Base-by-base conservation (phyloP, 2,113 vertebrate species). In the Ammodytes dubius region DNA sequence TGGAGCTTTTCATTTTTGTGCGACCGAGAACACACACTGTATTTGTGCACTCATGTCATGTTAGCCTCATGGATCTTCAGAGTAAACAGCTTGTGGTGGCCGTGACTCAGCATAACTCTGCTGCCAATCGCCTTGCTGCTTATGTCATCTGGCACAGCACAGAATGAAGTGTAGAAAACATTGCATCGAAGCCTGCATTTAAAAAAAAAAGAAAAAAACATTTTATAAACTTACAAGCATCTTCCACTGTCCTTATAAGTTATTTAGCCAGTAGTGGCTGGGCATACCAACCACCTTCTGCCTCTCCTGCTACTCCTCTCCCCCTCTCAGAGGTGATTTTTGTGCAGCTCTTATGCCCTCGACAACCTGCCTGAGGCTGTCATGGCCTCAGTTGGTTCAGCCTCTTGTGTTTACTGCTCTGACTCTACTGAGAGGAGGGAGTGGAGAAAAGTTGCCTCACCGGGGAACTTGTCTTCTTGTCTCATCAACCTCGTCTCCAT, bases 311-410 rank as follows among this genome's bases (percentile, higher is more conserved):
- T 59, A 40, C 46, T 35, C n/a, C 4, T 53, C 15, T 56, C 43
- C 49, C 11, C 43, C 49, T 78, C 68, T 63, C 68, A 42, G 37
- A 65, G 47, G 67, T 72, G 70, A 70, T 71, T 80, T 27, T n/a
- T 65, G 69, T 54, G 66, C 79, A 73, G 69, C 74, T 49, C 68
- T 75, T 27, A 58, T 70, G 69, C 81, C 83, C 74, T 82, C 40
- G 1, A 46, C 71, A 72, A 40, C 54, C 12, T 4, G 85, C 89
- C 89, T 70, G 47, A 17, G 91, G 88, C 89, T 87, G 73, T 86
- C 83, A 70, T 83, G 70, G 69, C 74, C 86, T 82, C 84, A 75
- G 82, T 88, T 54, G 12, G 2, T 63, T 63, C 40, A n/a, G 66
- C 64, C 73, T 70, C 1, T 75, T 70, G 42, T 67, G 52, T 13